Percentiles rank a stretch among this genome's conserved stretches.
Conservation (phyloP, 2,113 vertebrate genomes). For the Erythrocercus mccallii region DNA sequence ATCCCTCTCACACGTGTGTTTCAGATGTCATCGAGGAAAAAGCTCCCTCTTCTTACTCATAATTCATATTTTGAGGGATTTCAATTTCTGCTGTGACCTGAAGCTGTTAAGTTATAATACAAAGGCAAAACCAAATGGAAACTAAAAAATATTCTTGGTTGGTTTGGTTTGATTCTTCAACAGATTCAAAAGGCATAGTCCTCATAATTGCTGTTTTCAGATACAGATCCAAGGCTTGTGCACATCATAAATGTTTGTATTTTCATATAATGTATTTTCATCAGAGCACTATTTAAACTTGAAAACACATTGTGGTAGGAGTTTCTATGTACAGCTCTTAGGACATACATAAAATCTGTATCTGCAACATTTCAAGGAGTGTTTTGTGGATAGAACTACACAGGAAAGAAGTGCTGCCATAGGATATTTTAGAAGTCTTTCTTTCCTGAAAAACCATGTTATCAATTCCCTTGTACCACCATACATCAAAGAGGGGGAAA, state of each 20-base stretch:
- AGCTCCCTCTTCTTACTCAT: neutral
- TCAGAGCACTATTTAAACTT: neutral
- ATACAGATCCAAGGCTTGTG: neutral
- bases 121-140: neutral
- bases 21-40: neutral
- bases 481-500: neutral
- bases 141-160: neutral
- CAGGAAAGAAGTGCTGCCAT: neutral
- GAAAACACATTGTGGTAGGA: neutral
- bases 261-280: neutral
- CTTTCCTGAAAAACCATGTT: neutral
- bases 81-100: neutral
- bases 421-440: neutral
- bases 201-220: neutral
- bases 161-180: neutral
- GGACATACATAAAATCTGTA: neutral
- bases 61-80: neutral
- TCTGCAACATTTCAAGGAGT: neutral
- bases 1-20: neutral
- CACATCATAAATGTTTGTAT: neutral
- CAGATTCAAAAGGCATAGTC: neutral
- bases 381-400: neutral
- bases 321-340: neutral
- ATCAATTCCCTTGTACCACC: neutral
- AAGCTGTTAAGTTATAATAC: neutral